Base-by-base conservation (phyloP, 2,888 invertebrate genomes). In the Acanthopleura granulata region DNA sequence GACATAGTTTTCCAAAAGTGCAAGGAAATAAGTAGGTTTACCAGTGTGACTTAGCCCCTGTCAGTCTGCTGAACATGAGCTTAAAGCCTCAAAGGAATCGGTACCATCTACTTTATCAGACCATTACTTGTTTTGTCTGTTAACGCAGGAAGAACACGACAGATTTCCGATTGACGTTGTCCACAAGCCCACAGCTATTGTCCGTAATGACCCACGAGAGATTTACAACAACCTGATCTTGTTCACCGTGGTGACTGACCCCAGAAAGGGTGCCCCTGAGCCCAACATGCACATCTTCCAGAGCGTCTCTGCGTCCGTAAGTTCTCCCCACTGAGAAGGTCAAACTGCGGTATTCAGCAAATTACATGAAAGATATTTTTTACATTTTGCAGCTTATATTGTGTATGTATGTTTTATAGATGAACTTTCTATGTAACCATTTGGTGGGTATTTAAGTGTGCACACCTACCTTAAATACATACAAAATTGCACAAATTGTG, bases 181-280 rank as follows among this genome's bases (percentile, higher is more conserved):
- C 82, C 95, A 96, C 90, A 96, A 98, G 81, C 99, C 99, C 0
- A 98, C 98, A 14, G 98, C 99, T n/a, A 97, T 97, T 91, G 96
- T 97, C 73, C 97, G 97, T 79, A 95, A 95, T 74, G 98, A 98
- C 91, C 96, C 97, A 9, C 96, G 96, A 91, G 99, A 99, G 91
- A 94, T 98, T 89, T 99, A 99, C 93, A 99, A 99, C 92, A 99
- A 99, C 91, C 97, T 99, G 89, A 93, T 99, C 87, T 96, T 99
- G 50, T 99, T 99, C 92, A 97, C 98, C 83, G 97, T 99, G 79
- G 94, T 94, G 11, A 95, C 93, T 79, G 94, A 93, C 79, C 89
- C 91, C n/a, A 88, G 86, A 72, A 84, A 85, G 69, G 87, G 83
- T 79, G 86, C 83, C 73, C 74, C 81, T 4, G 79, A 84, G 6